Percentiles rank a stretch among this genome's conserved stretches.
phyloP scores from a whole-genome alignment of 2,888 invertebrate species.

The Leptopilina syphax region DNA sequence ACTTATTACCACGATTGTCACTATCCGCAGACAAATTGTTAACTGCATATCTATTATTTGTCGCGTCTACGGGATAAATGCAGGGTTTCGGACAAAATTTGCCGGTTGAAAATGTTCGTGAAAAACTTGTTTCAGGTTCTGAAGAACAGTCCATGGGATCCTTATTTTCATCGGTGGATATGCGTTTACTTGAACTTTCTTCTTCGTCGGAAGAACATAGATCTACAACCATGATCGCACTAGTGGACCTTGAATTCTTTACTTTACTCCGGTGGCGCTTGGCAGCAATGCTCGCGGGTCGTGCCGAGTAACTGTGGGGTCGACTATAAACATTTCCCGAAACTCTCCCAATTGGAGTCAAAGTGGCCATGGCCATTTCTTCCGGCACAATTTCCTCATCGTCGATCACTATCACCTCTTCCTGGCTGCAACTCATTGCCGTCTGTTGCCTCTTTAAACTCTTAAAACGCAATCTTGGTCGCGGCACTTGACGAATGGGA shows the following conservation, averaged over 20 bases:
- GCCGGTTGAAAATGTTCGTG: constrained; percentile 22
- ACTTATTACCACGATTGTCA: constrained; percentile 39
- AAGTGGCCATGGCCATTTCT: constrained; percentile 14
- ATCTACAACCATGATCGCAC: constrained; percentile 78
- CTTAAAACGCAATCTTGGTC: constrained; percentile 51
- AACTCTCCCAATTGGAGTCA: constrained; percentile 23
- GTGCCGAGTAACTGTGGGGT: neutral
- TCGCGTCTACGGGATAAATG: constrained; percentile 61
- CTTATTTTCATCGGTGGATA: constrained; percentile 65
- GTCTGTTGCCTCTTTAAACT: constrained; percentile 51
- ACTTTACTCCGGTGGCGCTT: constrained; percentile 39
- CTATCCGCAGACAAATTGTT: constrained; percentile 42
- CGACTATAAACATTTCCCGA: constrained; percentile 8
- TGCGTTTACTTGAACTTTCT: constrained; percentile 64
- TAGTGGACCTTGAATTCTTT: constrained; percentile 41
- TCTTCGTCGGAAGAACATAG: constrained; percentile 85
- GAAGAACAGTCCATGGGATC: constrained; percentile 53
- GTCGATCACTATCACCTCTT: constrained; percentile 58
- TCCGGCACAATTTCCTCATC: constrained; percentile 53
- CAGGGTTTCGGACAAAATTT: constrained; percentile 60
- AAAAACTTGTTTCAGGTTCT: constrained; percentile 33
- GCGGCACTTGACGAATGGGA: constrained; percentile 55
- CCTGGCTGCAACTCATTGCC: constrained; percentile 28
- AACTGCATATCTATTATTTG: constrained; percentile 50
- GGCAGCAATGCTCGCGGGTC: neutral